Conservation (phyloP, 2,888 invertebrate genomes). For the Spodoptera littoralis region DNA sequence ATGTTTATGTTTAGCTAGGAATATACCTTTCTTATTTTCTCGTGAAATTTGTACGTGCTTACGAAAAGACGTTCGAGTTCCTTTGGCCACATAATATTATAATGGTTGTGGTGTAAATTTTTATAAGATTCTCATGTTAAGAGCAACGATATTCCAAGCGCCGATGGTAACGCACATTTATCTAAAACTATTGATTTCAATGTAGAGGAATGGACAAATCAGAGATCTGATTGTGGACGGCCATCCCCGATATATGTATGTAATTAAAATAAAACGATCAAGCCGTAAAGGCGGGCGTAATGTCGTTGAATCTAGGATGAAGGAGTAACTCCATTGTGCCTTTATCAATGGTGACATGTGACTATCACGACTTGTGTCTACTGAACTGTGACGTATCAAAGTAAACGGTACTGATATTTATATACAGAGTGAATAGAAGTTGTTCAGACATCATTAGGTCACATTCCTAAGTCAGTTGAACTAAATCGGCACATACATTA, state of each 20-base stretch:
- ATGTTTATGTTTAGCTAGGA: slow-evolving; percentile 58
- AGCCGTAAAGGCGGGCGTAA: slow-evolving; percentile 24
- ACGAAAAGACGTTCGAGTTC: slow-evolving; percentile 56
- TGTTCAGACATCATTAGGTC: slow-evolving; percentile 32
- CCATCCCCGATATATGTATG: slow-evolving; percentile 16
- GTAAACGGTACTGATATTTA: slow-evolving; percentile 37
- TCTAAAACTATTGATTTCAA: slow-evolving; percentile 62
- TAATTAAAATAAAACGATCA: slow-evolving; percentile 25
- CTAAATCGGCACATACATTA: slow-evolving; percentile 8
- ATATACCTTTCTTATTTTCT: slow-evolving; percentile 52
- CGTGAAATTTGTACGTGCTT: slow-evolving; percentile 58
- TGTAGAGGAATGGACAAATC: slow-evolving; percentile 34
- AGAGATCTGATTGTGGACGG: slow-evolving; percentile 34
- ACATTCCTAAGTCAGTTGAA: slow-evolving; percentile 30
- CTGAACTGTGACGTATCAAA: slow-evolving; percentile 40
- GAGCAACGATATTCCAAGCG: slow-evolving; percentile 53
- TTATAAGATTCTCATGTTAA: slow-evolving; percentile 51
- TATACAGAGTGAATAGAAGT: slow-evolving; percentile 40
- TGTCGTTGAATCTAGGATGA: slow-evolving; percentile 34
- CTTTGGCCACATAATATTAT: slow-evolving; percentile 54
- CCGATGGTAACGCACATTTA: slow-evolving; percentile 66
- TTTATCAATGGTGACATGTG: slow-evolving; percentile 43
- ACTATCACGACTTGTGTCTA: slow-evolving; percentile 42
- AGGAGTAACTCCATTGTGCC: slow-evolving; percentile 51
- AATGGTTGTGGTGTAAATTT: slow-evolving; percentile 60